These are phyloP conservation scores for Rhinatrema bivittatum DNA, from an alignment of 2,797 vertebrate genomes.

Conservation along the genomic window DNA sequence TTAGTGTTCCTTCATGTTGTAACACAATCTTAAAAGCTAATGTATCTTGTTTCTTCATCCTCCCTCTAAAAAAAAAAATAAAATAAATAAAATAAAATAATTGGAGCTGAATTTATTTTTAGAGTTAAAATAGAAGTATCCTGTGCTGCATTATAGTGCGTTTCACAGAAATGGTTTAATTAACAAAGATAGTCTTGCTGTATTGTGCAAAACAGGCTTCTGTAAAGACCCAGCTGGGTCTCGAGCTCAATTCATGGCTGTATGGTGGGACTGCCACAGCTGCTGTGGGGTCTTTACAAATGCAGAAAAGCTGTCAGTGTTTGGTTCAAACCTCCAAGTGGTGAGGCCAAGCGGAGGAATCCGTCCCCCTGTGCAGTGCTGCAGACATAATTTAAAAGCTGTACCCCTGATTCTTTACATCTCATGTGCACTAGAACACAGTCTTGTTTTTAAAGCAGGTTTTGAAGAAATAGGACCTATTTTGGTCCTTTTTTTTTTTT, in stretches of 20 bases:
- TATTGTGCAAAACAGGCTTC: conserved; percentile 85
- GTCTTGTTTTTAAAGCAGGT: too few relatives aligned
- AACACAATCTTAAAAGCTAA: too few relatives aligned
- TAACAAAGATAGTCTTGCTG: conserved; percentile 75
- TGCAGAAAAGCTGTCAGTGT: conserved; percentile 99
- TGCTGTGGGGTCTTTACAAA: conserved; percentile 99
- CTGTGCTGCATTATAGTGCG: conserved; percentile 58
- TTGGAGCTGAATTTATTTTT: conserved; percentile 62
- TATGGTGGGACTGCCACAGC: conserved; percentile 96
- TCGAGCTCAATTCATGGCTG: conserved; percentile 86
- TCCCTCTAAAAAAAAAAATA: too few relatives aligned
- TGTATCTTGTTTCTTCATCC: too few relatives aligned
- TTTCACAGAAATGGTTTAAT: conserved; percentile 68
- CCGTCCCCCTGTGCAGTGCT: conserved; percentile 60
- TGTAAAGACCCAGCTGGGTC: conserved; percentile 88
- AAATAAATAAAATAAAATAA: too few relatives aligned
- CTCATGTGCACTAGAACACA: too few relatives aligned
- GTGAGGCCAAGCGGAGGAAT: conserved; percentile 95
- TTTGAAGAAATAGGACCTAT: too few relatives aligned
- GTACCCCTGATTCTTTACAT: too few relatives aligned
- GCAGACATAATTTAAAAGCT: conserved; percentile 58
- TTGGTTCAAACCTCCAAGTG: conserved; percentile 95
- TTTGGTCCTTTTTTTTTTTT: too few relatives aligned
- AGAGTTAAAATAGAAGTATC: conserved; percentile 47
- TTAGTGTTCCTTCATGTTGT: too few relatives aligned